phyloP scores from a whole-genome alignment of 2,113 vertebrate species.

The Bolborhynchus lineola region DNA sequence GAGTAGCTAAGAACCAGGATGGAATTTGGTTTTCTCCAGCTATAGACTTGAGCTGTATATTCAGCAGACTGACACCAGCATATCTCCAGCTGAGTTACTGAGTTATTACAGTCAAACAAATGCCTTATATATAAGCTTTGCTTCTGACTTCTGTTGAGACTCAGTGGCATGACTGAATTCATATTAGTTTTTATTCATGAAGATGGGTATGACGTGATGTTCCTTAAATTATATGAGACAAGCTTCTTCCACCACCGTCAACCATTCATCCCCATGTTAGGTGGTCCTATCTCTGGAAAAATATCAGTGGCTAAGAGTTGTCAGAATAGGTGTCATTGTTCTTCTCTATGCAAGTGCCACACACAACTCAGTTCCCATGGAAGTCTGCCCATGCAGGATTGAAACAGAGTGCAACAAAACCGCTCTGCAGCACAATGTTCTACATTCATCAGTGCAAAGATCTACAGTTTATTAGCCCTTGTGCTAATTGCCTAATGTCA shows the following conservation, averaged over 20 bases:
- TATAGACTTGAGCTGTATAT: neutral
- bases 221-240: neutral
- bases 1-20: neutral
- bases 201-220: neutral
- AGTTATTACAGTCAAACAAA: neutral
- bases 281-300: neutral
- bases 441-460: neutral
- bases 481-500: neutral
- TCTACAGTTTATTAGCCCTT: neutral
- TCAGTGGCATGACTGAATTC: neutral
- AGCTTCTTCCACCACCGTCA: fast-evolving
- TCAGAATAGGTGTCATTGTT: neutral
- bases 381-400: neutral
- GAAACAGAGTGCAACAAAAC: neutral
- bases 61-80: neutral
- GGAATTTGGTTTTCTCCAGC: neutral
- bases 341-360: neutral
- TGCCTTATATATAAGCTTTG: neutral
- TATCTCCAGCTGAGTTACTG: neutral
- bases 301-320: neutral
- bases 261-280: neutral
- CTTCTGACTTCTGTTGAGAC: neutral
- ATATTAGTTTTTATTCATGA: neutral
- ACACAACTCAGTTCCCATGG: fast-evolving
- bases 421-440: neutral